Evolutionary conservation across 1,140 invertebrate genomes (phyloP).

Genomic region (Venustaconcha ellipsiformis): DNA sequence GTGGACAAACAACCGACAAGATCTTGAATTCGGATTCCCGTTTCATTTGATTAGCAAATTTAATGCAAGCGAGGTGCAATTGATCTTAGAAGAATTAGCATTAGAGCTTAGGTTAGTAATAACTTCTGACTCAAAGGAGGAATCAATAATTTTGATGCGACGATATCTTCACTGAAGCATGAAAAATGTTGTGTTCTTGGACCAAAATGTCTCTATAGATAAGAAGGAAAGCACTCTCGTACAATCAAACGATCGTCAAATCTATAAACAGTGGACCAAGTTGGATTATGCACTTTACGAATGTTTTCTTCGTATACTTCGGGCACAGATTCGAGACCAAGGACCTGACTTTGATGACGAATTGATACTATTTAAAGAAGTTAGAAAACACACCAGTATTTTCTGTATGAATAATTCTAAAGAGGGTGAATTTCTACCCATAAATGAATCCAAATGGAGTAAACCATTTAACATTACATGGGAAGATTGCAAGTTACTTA

Average conservation of each 20-base stretch:
- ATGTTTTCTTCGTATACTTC: conserved; percentile 9
- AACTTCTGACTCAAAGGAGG: conserved; percentile 39
- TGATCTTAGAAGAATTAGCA: conserved; percentile 25
- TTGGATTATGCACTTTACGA: conserved; percentile 17
- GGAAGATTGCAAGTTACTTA: conserved; percentile 13
- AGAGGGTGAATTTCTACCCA: neutral
- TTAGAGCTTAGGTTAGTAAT: conserved; percentile 39
- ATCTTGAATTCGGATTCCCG: conserved; percentile 41
- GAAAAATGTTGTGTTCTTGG: conserved; percentile 38
- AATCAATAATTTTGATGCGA: conserved; percentile 41
- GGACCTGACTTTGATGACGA: conserved; percentile 17
- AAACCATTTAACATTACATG: conserved; percentile 3
- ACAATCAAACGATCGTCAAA: neutral
- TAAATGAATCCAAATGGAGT: conserved; percentile 6
- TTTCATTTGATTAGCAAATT: conserved; percentile 5
- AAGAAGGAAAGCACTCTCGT: conserved; percentile 8
- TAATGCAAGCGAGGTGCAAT: conserved; percentile 5
- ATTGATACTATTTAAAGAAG: conserved; percentile 1
- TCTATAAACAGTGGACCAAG: conserved; percentile 4
- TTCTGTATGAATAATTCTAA: conserved; percentile 1
- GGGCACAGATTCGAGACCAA: neutral
- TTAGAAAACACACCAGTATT: neutral
- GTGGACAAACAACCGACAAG: conserved; percentile 41
- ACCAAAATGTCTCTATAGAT: conserved; percentile 17
- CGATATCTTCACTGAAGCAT: conserved; percentile 33